These are phyloP conservation scores for Triplophysa bombifrons DNA, from an alignment of 2,797 vertebrate genomes.

Conservation along the genomic window DNA sequence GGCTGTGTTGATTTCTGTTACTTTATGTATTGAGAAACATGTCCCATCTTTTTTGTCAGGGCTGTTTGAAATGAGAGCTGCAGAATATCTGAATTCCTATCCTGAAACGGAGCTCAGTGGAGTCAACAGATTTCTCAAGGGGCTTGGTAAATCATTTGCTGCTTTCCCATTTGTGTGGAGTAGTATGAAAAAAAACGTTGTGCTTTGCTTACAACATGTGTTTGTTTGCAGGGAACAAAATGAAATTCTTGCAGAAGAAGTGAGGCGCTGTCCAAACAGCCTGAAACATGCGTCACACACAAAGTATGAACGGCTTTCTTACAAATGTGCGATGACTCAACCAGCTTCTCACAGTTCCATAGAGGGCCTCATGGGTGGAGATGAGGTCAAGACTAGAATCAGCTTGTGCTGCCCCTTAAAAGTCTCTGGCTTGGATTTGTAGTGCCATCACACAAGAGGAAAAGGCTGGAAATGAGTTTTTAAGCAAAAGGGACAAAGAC, in stretches of 20 bases:
- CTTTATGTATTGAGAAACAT: not conserved
- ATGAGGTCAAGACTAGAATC: slow-evolving; percentile 30
- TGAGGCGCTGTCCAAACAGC: slow-evolving; percentile 57
- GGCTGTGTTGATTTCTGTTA: not conserved
- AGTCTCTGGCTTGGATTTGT: slow-evolving; percentile 4
- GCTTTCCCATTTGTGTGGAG: not conserved
- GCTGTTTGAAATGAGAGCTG: slow-evolving; percentile 90
- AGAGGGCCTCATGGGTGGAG: slow-evolving; percentile 28
- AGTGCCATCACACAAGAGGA: slow-evolving; percentile 34
- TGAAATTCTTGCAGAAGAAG: slow-evolving; percentile 83
- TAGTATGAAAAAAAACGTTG: not conserved
- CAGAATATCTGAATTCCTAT: slow-evolving; percentile 86
- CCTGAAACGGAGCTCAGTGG: slow-evolving; percentile 86
- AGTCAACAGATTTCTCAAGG: slow-evolving; percentile 92
- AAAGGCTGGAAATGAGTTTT: slow-evolving; percentile 49
- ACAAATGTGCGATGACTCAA: slow-evolving; percentile 23
- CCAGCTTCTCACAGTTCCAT: slow-evolving; percentile 9
- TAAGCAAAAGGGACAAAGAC: slow-evolving; percentile 35
- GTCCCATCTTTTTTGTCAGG: slow-evolving; percentile 70
- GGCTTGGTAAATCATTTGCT: slow-evolving; percentile 81
- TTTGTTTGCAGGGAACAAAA: slow-evolving; percentile 75
- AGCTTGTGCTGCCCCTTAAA: slow-evolving; percentile 10
- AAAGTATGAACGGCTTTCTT: slow-evolving; percentile 8
- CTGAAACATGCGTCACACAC: not conserved
- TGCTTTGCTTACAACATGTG: slow-evolving; percentile 17